phyloP scores from a whole-genome alignment of 2,113 vertebrate species.

The Thamnaconus septentrionalis region DNA sequence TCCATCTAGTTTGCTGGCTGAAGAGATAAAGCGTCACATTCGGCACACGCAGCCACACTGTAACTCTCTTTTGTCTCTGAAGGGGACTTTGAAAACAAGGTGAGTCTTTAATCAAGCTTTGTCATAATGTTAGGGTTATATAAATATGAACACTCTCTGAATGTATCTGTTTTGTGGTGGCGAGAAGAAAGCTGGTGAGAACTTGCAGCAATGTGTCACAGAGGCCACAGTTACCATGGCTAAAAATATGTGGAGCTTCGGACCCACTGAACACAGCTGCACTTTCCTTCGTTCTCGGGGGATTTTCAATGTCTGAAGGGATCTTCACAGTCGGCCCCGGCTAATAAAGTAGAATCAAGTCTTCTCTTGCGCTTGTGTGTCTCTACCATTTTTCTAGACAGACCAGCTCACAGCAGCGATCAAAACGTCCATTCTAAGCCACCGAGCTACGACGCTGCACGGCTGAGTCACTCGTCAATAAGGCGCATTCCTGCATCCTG shows the following conservation, averaged over 20 bases:
- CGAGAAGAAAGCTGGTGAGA: slow-evolving; percentile 15
- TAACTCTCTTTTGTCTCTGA: no score
- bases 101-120: background rate
- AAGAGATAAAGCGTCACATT: no score
- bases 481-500: slow-evolving; percentile 19
- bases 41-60: no score
- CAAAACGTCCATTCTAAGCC: background rate
- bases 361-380: background rate
- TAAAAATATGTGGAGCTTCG: slow-evolving; percentile 37
- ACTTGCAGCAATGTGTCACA: slow-evolving; percentile 27
- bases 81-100: no score
- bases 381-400: background rate
- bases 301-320: slow-evolving; percentile 26
- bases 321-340: slow-evolving; percentile 8
- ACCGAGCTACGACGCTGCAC: slow-evolving; percentile 32
- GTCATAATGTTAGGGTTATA: background rate
- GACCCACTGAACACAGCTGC: slow-evolving; percentile 21
- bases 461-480: no score
- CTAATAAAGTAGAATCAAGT: slow-evolving; percentile 9
- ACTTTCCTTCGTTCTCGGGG: slow-evolving; percentile 15
- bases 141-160: slow-evolving; percentile 1
- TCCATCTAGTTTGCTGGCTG: no score
- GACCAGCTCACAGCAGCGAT: slow-evolving; percentile 11
- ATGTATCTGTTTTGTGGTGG: slow-evolving; percentile 19
- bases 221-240: slow-evolving; percentile 33